phyloP scores from a whole-genome alignment of 1,140 invertebrate species.

The Drosophila kurseongensis region DNA sequence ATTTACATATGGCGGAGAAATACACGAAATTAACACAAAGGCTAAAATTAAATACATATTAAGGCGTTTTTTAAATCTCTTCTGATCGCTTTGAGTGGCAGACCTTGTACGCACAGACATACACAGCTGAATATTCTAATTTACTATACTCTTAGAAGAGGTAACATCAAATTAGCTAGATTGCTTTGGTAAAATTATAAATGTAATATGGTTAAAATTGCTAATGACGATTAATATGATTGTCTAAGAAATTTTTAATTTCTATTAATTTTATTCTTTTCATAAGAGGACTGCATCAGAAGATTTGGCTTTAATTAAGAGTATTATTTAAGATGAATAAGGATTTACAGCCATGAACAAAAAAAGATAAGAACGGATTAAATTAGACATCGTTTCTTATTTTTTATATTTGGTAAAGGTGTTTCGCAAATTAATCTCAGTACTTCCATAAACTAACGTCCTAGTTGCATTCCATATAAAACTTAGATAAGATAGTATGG shows the following conservation, averaged over 20 bases:
- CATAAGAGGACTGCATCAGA: no score
- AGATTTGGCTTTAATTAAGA: no score
- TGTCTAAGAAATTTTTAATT: no score
- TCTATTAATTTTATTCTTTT: no score
- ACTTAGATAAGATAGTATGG: slow-evolving; percentile 15
- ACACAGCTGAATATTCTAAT: slow-evolving; percentile 41
- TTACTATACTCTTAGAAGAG: slow-evolving; percentile 23
- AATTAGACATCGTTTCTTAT: no score
- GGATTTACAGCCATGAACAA: no score
- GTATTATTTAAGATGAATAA: no score
- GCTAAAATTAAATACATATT: slow-evolving; percentile 55
- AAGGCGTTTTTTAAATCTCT: slow-evolving; percentile 39
- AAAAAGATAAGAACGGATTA: no score
- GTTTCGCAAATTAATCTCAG: not conserved
- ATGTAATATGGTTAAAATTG: no score
- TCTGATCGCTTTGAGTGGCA: slow-evolving; percentile 24
- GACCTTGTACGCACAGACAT: slow-evolving; percentile 44
- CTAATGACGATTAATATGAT: no score
- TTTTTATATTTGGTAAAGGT: not conserved
- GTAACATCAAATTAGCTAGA: not conserved
- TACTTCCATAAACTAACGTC: not conserved
- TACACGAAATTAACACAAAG: slow-evolving; percentile 32
- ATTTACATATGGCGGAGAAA: slow-evolving; percentile 12
- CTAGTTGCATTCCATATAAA: not conserved
- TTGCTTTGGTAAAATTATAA: not conserved